Evolutionary conservation across 2,888 invertebrate species (phyloP).

Genomic region (Stegana nigrithorax): DNA sequence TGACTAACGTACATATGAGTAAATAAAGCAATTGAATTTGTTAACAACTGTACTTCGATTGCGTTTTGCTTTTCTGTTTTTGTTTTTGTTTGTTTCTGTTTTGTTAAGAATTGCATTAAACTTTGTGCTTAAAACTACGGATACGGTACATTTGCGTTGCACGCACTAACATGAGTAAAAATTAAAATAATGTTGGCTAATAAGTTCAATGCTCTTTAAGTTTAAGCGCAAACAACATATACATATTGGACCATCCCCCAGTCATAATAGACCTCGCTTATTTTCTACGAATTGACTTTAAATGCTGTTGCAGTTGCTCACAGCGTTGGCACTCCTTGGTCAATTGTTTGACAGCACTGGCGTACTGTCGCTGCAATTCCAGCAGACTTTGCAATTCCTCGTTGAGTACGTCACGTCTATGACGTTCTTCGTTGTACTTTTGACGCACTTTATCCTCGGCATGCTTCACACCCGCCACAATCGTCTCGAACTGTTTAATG

Average conservation of each 20-base stretch:
- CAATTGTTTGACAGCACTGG: slow-evolving; percentile 80
- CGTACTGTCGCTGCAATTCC: slow-evolving; percentile 82
- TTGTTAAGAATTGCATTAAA: slow-evolving; percentile 10
- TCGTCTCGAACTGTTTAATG: slow-evolving; percentile 88
- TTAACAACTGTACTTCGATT: background rate
- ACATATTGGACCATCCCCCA: background rate
- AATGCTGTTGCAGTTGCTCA: slow-evolving; percentile 70
- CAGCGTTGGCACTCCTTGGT: slow-evolving; percentile 80
- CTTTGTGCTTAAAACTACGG: background rate
- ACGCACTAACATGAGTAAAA: too few species aligned
- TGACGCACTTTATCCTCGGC: slow-evolving; percentile 82
- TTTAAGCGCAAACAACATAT: background rate
- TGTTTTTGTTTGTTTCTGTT: too few species aligned
- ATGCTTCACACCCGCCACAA: slow-evolving; percentile 89
- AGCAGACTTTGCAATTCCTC: slow-evolving; percentile 72
- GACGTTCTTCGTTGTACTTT: slow-evolving; percentile 76
- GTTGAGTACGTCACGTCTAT: slow-evolving; percentile 76
- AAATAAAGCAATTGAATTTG: slow-evolving; percentile 3
- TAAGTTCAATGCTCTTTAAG: background rate
- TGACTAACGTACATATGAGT: slow-evolving; percentile 7
- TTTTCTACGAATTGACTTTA: slow-evolving; percentile 63
- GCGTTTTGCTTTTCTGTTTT: too few species aligned
- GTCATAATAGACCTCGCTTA: slow-evolving; percentile 16
- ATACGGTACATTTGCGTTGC: too few species aligned
- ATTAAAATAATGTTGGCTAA: too few species aligned